These are phyloP conservation scores for Magallana angulata DNA, from an alignment of 1,140 invertebrate species.

Conservation along the genomic window DNA sequence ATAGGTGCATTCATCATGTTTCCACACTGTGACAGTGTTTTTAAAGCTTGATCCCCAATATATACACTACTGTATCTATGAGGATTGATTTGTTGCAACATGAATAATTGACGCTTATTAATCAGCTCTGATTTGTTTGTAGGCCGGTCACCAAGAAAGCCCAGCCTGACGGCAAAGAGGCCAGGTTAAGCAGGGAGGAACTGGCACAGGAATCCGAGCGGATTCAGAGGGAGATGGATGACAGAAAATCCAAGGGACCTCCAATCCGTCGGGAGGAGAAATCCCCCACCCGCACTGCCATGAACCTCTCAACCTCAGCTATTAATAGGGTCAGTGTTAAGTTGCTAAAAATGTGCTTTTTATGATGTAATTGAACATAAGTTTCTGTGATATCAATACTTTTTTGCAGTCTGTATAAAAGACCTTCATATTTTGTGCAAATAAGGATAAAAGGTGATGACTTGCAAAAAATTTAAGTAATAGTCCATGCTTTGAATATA, in stretches of 20 bases:
- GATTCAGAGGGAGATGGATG: constrained; percentile 56
- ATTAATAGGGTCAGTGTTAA: neutral
- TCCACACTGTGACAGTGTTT: neutral
- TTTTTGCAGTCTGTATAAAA: no score
- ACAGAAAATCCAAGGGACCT: constrained; percentile 59
- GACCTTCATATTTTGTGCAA: no score
- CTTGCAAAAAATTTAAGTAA: no score
- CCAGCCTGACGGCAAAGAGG: neutral
- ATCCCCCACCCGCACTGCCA: constrained; percentile 59
- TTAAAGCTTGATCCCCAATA: neutral
- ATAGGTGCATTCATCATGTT: constrained; percentile 22
- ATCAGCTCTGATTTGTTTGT: constrained; percentile 5
- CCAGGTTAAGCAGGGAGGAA: constrained; percentile 46
- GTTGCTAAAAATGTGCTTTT: no score
- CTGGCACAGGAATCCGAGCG: constrained; percentile 59
- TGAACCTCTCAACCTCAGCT: constrained; percentile 38
- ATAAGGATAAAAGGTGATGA: no score
- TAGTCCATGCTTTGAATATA: no score
- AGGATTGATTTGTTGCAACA: constrained; percentile 17
- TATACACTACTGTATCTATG: neutral
- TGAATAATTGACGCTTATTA: constrained; percentile 20
- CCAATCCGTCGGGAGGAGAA: constrained; percentile 53
- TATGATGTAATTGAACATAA: no score
- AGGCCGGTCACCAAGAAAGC: constrained; percentile 9
- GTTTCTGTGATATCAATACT: no score